Conservation (phyloP, 2,797 vertebrate genomes). For the Onychomys torridus region DNA sequence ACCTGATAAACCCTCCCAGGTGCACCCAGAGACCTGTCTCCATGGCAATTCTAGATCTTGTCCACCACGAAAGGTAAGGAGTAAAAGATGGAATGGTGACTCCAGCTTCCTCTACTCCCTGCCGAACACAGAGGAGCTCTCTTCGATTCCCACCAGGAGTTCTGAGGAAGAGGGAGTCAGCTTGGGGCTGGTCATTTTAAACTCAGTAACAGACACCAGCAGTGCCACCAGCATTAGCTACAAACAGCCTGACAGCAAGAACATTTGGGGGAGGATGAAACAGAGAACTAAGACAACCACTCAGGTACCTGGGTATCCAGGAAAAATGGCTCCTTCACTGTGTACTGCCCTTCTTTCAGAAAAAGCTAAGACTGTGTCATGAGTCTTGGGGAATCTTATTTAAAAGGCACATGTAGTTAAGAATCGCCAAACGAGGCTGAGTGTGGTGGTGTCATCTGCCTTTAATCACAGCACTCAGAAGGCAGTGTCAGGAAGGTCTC, state of each 20-base stretch:
- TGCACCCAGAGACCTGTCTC: neutral
- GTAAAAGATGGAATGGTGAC: neutral
- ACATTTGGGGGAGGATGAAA: neutral
- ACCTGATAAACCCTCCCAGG: neutral
- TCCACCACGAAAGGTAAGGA: neutral
- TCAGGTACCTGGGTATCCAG: neutral
- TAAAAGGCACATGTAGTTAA: neutral
- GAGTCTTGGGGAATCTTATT: neutral
- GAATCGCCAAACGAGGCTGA: neutral
- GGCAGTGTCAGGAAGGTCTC: neutral
- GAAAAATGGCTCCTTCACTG: neutral
- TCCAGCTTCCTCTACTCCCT: neutral
- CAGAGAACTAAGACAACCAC: neutral
- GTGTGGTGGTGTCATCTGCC: neutral
- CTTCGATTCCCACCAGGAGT: accelerated
- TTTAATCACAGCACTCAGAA: neutral
- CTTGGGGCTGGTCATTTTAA: neutral
- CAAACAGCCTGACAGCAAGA: neutral
- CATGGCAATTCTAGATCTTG: neutral
- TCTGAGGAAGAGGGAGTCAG: neutral
- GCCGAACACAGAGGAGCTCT: accelerated
- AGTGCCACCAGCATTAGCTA: neutral
- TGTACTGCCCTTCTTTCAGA: neutral
- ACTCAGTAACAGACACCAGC: neutral
- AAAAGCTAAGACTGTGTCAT: neutral